Evolutionary conservation across 1,140 invertebrate genomes (phyloP).

Genomic region (Drosophila miranda): DNA sequence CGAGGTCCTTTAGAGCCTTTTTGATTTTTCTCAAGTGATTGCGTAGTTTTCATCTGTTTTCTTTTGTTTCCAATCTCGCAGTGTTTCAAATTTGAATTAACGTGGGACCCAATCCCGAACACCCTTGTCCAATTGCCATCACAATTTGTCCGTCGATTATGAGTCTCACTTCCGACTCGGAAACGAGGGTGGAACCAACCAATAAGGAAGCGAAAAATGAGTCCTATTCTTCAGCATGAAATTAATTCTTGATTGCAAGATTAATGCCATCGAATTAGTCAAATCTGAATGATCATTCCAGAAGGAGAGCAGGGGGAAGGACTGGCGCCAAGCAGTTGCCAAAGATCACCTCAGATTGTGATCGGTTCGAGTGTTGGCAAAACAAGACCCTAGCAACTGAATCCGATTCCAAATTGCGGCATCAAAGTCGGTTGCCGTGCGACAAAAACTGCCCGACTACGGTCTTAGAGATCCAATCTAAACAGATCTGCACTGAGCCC

Average conservation of each 20-base stretch:
- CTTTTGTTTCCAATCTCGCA: constrained; percentile 55
- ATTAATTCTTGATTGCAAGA: constrained; percentile 54
- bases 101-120: constrained; percentile 51
- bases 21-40: constrained; percentile 82
- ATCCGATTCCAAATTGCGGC: constrained; percentile 32
- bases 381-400: constrained; percentile 37
- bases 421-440: constrained; percentile 63
- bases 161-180: constrained; percentile 64
- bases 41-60: constrained; percentile 75
- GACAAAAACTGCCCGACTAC: constrained; percentile 59
- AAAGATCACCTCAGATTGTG: constrained; percentile 57
- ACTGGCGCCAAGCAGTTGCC: constrained; percentile 62
- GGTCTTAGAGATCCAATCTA: constrained; percentile 44
- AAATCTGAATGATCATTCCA: background rate
- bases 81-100: constrained; percentile 80
- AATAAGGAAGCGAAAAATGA: background rate
- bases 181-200: constrained; percentile 3
- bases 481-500: constrained; percentile 13
- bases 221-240: constrained; percentile 46
- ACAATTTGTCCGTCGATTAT: constrained; percentile 76
- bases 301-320: constrained; percentile 1
- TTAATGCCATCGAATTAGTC: constrained; percentile 34
- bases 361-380: constrained; percentile 64
- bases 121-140: constrained; percentile 54
- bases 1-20: constrained; percentile 59